These are phyloP conservation scores for Ariopsis seemanni DNA, from an alignment of 2,113 vertebrate genomes.

Conservation along the genomic window DNA sequence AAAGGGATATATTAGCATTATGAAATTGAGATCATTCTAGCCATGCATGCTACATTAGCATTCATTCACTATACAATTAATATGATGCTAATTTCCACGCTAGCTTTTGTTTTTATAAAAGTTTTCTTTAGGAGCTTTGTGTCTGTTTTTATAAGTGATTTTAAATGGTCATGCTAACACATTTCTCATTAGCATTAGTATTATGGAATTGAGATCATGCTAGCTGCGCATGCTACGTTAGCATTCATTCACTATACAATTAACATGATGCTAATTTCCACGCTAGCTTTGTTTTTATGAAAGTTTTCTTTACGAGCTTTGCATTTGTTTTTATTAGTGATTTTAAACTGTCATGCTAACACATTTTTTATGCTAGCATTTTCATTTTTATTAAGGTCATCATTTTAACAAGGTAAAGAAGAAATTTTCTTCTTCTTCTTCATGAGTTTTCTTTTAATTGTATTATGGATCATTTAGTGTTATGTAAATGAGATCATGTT, in stretches of 20 bases:
- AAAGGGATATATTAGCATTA: not conserved
- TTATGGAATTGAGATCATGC: not conserved
- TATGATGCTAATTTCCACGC: not conserved
- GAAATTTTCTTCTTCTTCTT: not conserved
- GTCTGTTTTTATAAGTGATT: too few species aligned
- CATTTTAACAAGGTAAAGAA: not conserved
- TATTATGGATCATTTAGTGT: not conserved
- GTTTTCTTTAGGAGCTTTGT: not conserved
- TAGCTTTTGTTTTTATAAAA: not conserved
- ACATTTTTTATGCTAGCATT: not conserved
- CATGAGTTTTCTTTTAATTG: not conserved
- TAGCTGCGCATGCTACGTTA: not conserved
- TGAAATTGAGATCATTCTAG: not conserved
- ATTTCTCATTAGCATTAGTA: not conserved
- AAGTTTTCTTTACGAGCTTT: not conserved
- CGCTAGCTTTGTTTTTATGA: not conserved
- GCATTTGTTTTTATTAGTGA: too few species aligned
- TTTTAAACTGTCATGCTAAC: not conserved
- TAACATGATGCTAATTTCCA: not conserved
- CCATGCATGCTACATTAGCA: not conserved
- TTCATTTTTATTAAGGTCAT: not conserved
- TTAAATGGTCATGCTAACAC: not conserved
- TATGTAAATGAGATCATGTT: not conserved
- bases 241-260: not conserved
- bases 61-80: not conserved